Evolutionary conservation across 2,797 vertebrate genomes (phyloP), one percentile per base, ranked within the genome.

Genomic region (Podarcis siculus): DNA sequence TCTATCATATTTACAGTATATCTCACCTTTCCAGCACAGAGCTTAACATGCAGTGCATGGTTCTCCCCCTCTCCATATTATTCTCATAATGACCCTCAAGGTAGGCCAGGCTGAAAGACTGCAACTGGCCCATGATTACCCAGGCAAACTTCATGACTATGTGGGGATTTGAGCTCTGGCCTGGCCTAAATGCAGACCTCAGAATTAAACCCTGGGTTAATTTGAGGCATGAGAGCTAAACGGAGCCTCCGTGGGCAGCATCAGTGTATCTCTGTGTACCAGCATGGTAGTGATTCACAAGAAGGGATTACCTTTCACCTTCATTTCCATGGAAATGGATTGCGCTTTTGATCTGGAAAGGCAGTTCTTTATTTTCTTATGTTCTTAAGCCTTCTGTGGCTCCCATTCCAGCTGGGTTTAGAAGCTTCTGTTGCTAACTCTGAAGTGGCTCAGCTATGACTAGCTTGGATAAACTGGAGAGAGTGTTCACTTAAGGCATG

Each of bases 381-480:
- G 45, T 35, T 21, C 78, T 23, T 79, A 80, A 83, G 35, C 82
- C n/a, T 32, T 15, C 1, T 13, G n/a, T 27, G 49, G 82, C 32
- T 73, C 82, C 71, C 35, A 9, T 84, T 73, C 71, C 32, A 84
- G 15, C n/a, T 8, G n/a, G n/a, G 49, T 25, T 35, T 58, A 58
- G 21, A 69, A 58, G 42, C 30, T 75, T 75, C 83, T 55, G 80
- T 88, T 89, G 39, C 10, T 61, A 15, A 79, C 75, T 83, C 78
- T 58, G 79, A 84, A 82, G 80, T 25, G 37, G 30, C 10, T 32
- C 83, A 92, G 85, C 75, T 2, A 1, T 35, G 67, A 90, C 42
- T 73, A 69, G 35, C 75, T 73, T 32, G 85, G 85, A 78, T 32
- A 90, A 88, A 69, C 3, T 49, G 55, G 8, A 1, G 2, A 72